A percentile compares a stretch with the other conserved stretches of the same genome.
Conservation (phyloP, 1,140 invertebrate species). For the Drosophila kepulauana region DNA sequence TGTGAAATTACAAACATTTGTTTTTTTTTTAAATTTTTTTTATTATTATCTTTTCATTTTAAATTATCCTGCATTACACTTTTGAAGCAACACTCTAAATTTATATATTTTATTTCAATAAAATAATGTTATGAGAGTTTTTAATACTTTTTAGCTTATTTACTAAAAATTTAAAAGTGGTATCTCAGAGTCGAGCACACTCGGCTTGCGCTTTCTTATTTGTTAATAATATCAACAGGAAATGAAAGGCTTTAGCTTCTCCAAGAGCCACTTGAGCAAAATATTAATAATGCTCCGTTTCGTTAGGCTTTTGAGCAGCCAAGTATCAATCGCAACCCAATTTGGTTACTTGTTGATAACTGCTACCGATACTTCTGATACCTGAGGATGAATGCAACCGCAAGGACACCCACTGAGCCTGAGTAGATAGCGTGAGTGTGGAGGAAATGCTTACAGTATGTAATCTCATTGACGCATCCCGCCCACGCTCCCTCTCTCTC, state of each 20-base stretch:
- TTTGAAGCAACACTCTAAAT: no score
- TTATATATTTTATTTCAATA: no score
- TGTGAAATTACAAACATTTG: no score
- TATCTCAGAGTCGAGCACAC: no score
- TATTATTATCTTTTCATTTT: no score
- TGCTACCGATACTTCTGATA: not conserved
- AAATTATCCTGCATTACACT: no score
- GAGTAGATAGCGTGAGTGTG: not conserved
- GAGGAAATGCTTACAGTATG: not conserved
- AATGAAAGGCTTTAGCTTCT: slow-evolving; percentile 40
- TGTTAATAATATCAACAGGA: slow-evolving; percentile 16
- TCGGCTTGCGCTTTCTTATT: no score
- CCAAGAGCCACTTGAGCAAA: not conserved
- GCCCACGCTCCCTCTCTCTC: no score
- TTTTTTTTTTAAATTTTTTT: no score
- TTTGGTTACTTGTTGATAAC: slow-evolving; percentile 5
- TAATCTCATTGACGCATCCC: not conserved
- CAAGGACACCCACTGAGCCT: not conserved
- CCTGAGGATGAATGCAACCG: not conserved
- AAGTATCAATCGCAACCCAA: slow-evolving; percentile 10
- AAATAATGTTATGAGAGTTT: no score
- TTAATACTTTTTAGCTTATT: no score
- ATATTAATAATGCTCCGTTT: slow-evolving; percentile 1
- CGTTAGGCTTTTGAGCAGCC: slow-evolving; percentile 15
- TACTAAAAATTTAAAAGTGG: no score